Evolutionary conservation across 2,113 vertebrate species (phyloP), one percentile per base, ranked within the genome.

Genomic region (Perca flavescens): DNA sequence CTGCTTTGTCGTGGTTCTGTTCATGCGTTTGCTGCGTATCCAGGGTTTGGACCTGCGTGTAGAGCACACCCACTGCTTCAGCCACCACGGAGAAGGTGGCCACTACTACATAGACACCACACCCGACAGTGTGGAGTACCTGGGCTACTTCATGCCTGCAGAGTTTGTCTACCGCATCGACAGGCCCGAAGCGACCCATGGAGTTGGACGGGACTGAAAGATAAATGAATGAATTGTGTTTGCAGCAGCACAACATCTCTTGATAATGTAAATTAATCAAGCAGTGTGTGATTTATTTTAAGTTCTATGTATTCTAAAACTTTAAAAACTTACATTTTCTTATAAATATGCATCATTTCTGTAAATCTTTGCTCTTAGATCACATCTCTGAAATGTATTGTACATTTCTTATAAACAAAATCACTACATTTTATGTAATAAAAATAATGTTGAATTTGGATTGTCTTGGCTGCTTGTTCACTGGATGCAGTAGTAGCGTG

Each of bases 71-170:
- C 98, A 99, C 80, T 97, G 96, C 19, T 99, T 99, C 88, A 99
- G 98, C 91, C 96, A 96, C 53, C 97, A 99, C 0, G 97, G 98
- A 46, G 96, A 99, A 89, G 98, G 98, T 1, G 98, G 98, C 0
- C 97, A 99, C 91, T 99, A 98, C 94, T 98, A 99, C 80, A 95
- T 92, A 6, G 98, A 99, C 89, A 99, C 96, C 17, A 99, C 97
- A 0, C 98, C 98, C 0, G 96, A 98, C 43, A 93, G 57, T 0
- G 97, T 97, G 88, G 96, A 97, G 74, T 99, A 99, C 86, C 84
- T 96, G 78, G 98, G 97, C 3, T 99, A 99, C 88, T 96, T 99
- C 73, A 65, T 96, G 80, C 97, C 97, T 0, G 98, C 97, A 0
- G 97, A 99, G 88, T 91, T 96, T 71, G 92, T 99, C 61, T 99